Percentiles rank a stretch among this genome's conserved stretches.
Evolutionary conservation across 2,888 invertebrate genomes (phyloP).

Genomic region (Pammene fasciana): DNA sequence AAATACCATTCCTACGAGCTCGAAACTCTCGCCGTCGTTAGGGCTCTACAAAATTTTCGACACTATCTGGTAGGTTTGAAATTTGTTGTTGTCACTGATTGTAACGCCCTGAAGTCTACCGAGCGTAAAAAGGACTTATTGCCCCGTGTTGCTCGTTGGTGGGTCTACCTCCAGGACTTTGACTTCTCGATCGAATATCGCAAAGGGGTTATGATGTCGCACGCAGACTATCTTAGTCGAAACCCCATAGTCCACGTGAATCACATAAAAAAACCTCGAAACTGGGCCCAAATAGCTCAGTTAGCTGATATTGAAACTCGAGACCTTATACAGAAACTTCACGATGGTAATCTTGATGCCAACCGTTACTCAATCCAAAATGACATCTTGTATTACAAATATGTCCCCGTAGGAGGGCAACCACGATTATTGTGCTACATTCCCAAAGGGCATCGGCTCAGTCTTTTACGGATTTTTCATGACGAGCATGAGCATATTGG

Average conservation of each 20-base stretch:
- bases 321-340: conserved; percentile 33
- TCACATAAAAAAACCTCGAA: conserved; percentile 36
- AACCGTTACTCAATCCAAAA: background rate
- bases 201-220: background rate
- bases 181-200: background rate
- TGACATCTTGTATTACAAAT: conserved; percentile 16
- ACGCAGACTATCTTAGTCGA: conserved; percentile 40
- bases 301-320: conserved; percentile 40
- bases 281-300: conserved; percentile 46
- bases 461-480: conserved; percentile 34
- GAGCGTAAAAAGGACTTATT: conserved; percentile 48
- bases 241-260: conserved; percentile 31
- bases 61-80: conserved; percentile 1
- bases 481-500: conserved; percentile 36
- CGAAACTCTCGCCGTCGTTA: conserved; percentile 10
- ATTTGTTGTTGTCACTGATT: conserved; percentile 43
- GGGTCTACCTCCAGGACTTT: conserved; percentile 49
- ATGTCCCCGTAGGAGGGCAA: conserved; percentile 21
- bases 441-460: conserved; percentile 37
- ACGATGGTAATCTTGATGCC: conserved; percentile 44
- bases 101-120: conserved; percentile 49
- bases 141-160: conserved; percentile 51
- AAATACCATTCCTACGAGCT: conserved; percentile 33
- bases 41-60: conserved; percentile 4
- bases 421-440: conserved; percentile 34